These are phyloP conservation scores for Artemia sinica DNA, from an alignment of 2,888 invertebrate genomes.

Conservation along the genomic window DNA sequence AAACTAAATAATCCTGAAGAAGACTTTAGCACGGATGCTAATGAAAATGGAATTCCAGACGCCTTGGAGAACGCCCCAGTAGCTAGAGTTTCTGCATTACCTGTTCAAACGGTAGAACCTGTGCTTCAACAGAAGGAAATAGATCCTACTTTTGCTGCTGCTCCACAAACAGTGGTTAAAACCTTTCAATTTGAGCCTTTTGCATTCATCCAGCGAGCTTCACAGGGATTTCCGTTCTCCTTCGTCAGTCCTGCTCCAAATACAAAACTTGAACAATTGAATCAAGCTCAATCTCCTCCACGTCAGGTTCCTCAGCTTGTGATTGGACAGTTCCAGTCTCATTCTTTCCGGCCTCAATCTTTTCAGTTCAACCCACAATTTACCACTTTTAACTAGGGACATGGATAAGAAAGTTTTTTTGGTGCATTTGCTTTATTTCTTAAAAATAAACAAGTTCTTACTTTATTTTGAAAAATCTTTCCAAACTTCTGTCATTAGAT, in stretches of 20 bases:
- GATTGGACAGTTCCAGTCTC: not conserved
- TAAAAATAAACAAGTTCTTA: too few relatives aligned
- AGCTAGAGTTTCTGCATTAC: slow-evolving; percentile 1
- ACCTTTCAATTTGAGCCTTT: not conserved
- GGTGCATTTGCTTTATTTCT: too few relatives aligned
- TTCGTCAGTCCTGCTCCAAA: not conserved
- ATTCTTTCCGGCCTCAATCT: not conserved
- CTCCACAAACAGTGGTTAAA: not conserved
- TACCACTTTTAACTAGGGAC: too few relatives aligned
- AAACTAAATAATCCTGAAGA: slow-evolving; percentile 15
- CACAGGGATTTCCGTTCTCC: slow-evolving; percentile 13
- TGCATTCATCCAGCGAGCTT: not conserved
- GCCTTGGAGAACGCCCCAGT: not conserved
- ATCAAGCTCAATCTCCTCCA: not conserved
- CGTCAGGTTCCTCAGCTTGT: too few relatives aligned
- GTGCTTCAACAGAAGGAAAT: not conserved
- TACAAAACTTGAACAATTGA: too few relatives aligned
- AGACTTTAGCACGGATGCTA: slow-evolving; percentile 20
- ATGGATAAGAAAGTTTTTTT: too few relatives aligned
- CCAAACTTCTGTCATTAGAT: too few relatives aligned
- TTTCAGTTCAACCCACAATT: not conserved
- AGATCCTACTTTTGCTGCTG: too few relatives aligned
- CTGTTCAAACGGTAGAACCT: not conserved
- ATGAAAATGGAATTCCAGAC: slow-evolving; percentile 21
- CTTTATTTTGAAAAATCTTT: too few relatives aligned